Percentiles rank a stretch among this genome's conserved stretches.
Evolutionary conservation across 2,797 vertebrate genomes (phyloP).

Genomic region (Nasua narica): DNA sequence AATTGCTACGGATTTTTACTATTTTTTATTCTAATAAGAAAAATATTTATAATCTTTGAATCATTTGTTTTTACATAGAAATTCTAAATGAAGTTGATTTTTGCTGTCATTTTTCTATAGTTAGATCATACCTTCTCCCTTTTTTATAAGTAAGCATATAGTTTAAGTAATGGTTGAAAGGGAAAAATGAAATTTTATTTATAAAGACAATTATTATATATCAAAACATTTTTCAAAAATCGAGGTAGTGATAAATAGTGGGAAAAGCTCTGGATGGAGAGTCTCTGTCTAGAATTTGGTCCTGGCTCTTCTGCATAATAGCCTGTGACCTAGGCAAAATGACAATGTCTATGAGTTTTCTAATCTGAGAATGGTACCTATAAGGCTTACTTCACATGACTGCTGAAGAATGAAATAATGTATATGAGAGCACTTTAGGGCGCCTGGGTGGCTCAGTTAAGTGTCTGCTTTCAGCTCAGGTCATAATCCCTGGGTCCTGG

Average conservation of each 20-base stretch:
- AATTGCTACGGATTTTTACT: constrained; percentile 18
- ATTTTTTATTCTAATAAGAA: constrained; percentile 12
- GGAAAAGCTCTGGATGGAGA: background rate
- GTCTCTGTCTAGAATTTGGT: background rate
- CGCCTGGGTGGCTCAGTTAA: background rate
- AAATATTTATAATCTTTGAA: constrained; percentile 8
- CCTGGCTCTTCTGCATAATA: background rate
- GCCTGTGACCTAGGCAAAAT: background rate
- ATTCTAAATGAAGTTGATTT: constrained; percentile 39
- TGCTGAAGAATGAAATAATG: background rate
- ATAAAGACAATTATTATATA: background rate
- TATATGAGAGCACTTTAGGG: background rate
- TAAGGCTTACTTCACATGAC: background rate
- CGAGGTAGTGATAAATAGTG: background rate
- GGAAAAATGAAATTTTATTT: constrained; percentile 26
- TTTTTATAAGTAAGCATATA: background rate
- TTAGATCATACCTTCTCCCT: background rate
- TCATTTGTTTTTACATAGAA: constrained; percentile 37
- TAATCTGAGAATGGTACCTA: background rate
- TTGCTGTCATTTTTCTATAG: background rate
- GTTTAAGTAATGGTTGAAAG: constrained; percentile 6
- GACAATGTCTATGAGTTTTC: background rate
- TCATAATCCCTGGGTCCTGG: background rate
- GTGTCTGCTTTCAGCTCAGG: background rate
- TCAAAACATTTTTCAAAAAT: background rate